These are phyloP conservation scores for Drosophila hydei DNA, from an alignment of 1,140 invertebrate genomes.

Conservation along the genomic window DNA sequence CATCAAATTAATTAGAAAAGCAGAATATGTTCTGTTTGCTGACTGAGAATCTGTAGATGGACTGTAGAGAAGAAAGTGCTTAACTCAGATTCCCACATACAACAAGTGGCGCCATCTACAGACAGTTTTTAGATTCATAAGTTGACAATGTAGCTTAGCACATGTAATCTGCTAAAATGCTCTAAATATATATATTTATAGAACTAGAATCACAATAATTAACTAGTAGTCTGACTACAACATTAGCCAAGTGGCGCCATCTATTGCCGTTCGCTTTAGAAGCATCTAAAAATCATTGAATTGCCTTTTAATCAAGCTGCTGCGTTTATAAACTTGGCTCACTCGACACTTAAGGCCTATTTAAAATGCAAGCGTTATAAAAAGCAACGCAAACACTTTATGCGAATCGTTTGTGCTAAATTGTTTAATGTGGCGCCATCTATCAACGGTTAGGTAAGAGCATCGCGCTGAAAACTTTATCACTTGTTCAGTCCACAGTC, in stretches of 20 bases:
- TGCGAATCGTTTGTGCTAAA: constrained; percentile 18
- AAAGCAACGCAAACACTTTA: not conserved
- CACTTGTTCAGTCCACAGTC: constrained; percentile 11
- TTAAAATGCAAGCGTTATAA: constrained; percentile 26
- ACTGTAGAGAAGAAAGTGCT: too few species aligned
- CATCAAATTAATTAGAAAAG: too few species aligned
- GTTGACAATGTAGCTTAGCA: too few species aligned
- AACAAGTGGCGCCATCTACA: too few species aligned
- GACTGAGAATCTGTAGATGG: too few species aligned
- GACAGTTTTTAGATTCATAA: too few species aligned
- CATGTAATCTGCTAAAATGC: too few species aligned
- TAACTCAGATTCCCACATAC: not conserved
- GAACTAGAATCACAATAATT: too few species aligned
- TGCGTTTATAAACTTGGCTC: constrained; percentile 16
- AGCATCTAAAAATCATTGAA: constrained; percentile 10
- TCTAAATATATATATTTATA: too few species aligned
- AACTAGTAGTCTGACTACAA: not conserved
- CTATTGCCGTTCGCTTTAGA: constrained; percentile 4
- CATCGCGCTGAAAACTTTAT: constrained; percentile 4
- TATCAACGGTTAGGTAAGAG: constrained; percentile 11
- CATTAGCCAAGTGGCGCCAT: constrained; percentile 26
- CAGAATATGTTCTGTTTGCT: too few species aligned
- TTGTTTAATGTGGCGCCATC: constrained; percentile 46
- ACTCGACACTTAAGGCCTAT: constrained; percentile 8
- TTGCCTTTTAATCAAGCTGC: constrained; percentile 16